Conservation (phyloP, 2,113 vertebrate genomes). For the Mirza zaza region DNA sequence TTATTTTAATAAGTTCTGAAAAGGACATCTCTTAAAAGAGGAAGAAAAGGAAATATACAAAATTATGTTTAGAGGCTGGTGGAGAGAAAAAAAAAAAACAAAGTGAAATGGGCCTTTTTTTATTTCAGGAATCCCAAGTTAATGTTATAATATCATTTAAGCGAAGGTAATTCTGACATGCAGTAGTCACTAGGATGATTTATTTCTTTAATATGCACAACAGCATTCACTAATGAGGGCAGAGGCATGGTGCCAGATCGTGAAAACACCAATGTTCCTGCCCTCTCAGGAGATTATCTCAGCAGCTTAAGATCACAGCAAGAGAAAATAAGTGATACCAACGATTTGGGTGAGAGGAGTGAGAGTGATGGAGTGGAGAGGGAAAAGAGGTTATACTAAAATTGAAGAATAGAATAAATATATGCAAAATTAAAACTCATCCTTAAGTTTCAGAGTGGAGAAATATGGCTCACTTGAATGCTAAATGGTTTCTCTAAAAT, state of each 20-base stretch:
- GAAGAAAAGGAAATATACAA: neutral
- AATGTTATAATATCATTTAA: constrained; percentile 65
- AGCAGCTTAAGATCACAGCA: constrained; percentile 50
- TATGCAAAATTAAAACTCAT: neutral
- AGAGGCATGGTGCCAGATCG: constrained; percentile 62
- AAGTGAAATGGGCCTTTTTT: neutral
- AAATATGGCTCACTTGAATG: neutral
- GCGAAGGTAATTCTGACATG: constrained; percentile 46
- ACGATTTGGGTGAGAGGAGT: neutral
- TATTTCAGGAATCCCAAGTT: constrained; percentile 33
- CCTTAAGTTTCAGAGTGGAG: neutral
- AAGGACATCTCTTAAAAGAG: neutral
- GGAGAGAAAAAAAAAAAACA: neutral
- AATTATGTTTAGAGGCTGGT: neutral
- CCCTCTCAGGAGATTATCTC: constrained; percentile 50
- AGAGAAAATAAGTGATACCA: constrained; percentile 38
- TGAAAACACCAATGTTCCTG: constrained; percentile 3
- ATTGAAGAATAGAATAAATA: neutral
- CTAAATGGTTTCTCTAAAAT: neutral
- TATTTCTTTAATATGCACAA: constrained; percentile 75
- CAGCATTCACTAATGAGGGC: constrained; percentile 63
- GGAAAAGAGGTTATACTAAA: constrained; percentile 14
- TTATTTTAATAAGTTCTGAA: constrained; percentile 8
- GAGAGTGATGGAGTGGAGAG: neutral
- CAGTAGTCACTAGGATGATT: constrained; percentile 66